A percentile compares a stretch with the other conserved stretches of the same genome.
phyloP scores from a whole-genome alignment of 2,113 vertebrate species.

The Dicerorhinus sumatrensis region DNA sequence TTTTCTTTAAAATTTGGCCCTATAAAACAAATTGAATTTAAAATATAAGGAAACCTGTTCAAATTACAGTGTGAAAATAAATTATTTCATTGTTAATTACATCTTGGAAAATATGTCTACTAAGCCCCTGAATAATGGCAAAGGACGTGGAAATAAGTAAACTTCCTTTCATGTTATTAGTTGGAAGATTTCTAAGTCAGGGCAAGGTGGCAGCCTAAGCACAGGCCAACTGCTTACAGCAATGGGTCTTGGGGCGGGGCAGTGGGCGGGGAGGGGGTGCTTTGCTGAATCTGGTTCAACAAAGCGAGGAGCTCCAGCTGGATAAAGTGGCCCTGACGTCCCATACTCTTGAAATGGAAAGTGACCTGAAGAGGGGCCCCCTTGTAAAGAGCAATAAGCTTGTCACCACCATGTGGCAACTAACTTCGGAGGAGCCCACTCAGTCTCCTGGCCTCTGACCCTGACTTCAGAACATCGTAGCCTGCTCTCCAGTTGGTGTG shows the following conservation, averaged over 20 bases:
- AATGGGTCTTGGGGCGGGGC: not conserved
- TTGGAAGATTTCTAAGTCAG: not conserved
- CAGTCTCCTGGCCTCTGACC: not conserved
- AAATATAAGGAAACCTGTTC: not conserved
- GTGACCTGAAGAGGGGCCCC: not conserved
- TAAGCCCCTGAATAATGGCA: not conserved
- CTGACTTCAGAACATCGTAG: not conserved
- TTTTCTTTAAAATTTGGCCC: not conserved
- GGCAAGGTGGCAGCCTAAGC: not conserved
- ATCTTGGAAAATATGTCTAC: not conserved
- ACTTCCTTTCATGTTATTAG: not conserved
- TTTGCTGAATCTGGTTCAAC: not conserved
- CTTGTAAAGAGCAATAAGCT: not conserved
- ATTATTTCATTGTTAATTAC: not conserved
- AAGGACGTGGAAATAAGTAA: not conserved
- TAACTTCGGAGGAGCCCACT: not conserved
- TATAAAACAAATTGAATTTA: constrained; percentile 68
- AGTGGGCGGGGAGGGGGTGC: accelerated
- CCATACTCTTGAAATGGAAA: not conserved
- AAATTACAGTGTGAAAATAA: not conserved
- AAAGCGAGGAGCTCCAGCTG: not conserved
- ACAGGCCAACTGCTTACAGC: not conserved
- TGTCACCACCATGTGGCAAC: not conserved
- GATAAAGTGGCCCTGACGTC: not conserved
- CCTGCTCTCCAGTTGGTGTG: not conserved